Base-by-base conservation (phyloP, 1,140 invertebrate genomes). In the Agraylea sexmaculata region DNA sequence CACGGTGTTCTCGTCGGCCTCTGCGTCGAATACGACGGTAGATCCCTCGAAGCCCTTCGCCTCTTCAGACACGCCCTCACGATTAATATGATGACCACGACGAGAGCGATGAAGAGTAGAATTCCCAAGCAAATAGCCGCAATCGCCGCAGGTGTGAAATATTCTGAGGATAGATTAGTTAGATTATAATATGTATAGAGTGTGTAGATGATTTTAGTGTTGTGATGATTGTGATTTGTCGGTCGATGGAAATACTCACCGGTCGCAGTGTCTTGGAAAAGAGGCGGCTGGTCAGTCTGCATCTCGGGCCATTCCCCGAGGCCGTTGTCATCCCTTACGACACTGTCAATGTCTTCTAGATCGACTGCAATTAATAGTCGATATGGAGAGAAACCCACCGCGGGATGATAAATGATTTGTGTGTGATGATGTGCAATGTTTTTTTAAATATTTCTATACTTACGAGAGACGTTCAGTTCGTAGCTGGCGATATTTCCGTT, bases 391-490 rank as follows among this genome's bases (percentile, higher is more conserved):
- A n/a, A n/a, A n/a, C n/a, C n/a, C n/a, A n/a, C n/a, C n/a, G n/a
- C n/a, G n/a, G n/a, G n/a, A n/a, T n/a, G n/a, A n/a, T n/a, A n/a
- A n/a, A n/a, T n/a, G n/a, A n/a, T n/a, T n/a, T n/a, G n/a, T n/a
- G n/a, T n/a, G n/a, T n/a, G n/a, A n/a, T n/a, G n/a, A n/a, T n/a
- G n/a, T n/a, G n/a, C n/a, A n/a, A n/a, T n/a, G n/a, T n/a, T n/a
- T n/a, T n/a, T n/a, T n/a, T n/a, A n/a, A n/a, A n/a, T n/a, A 36
- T 12, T 27, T 27, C 19, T 40, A 27, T 41, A 45, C 59, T 62
- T 53, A 74, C 70, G 58, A 33, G 64, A 64, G 25, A 78, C 76
- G 52, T 79, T 73, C 12, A 78, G 62, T 4, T 59, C 65, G 27
- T 66, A 60, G 31, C 63, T 67, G 27, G 68, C 63, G 3, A 61